Base-by-base conservation (phyloP, 2,888 invertebrate species). In the Hirtodrosophila histrioides region DNA sequence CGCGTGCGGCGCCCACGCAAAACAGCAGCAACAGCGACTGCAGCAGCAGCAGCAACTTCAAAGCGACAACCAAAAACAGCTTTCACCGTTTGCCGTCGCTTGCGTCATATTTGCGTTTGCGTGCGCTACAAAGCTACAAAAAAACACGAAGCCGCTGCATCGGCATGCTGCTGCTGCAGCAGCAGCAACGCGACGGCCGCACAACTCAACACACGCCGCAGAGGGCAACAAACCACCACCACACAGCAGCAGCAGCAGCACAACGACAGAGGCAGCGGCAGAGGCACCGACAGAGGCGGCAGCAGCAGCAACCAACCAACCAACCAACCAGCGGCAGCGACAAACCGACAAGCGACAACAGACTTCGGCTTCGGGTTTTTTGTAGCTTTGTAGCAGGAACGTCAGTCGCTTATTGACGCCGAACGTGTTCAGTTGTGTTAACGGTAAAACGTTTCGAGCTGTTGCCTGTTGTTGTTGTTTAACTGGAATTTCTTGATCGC, bases 401-500 rank as follows among this genome's bases (percentile, higher is more conserved):
- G 35, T 74, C 77, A 78, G 78, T 78, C 62, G 78, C 78, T 62
- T 61, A 50, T 67, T 63, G 80, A 72, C 73, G 63, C 69, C 77
- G 72, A 70, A 61, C 66, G 77, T 56, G 77, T 69, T 66, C 80
- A 69, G 77, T 76, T 76, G 77, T 79, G 63, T 70, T 77, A 80
- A 80, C 77, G 81, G 81, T 78, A 80, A 77, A 80, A 44, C 63
- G 57, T 44, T 40, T 45, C 53, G 37, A 10, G 67, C 57, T 37
- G 37, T 45, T 65, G 69, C 50, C 45, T 58, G 70, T 55, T 68
- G 55, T 58, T 61, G 74, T 51, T 61, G 82, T 55, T 65, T 79
- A 88, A 85, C 89, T 86, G 77, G 86, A 84, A 84, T 75, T 84
- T 72, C 81, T 78, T 84, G 85, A 79, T 87, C 88, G 77, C 66